Evolutionary conservation across 2,888 invertebrate species (phyloP).

Genomic region (Nomada fabriciana): DNA sequence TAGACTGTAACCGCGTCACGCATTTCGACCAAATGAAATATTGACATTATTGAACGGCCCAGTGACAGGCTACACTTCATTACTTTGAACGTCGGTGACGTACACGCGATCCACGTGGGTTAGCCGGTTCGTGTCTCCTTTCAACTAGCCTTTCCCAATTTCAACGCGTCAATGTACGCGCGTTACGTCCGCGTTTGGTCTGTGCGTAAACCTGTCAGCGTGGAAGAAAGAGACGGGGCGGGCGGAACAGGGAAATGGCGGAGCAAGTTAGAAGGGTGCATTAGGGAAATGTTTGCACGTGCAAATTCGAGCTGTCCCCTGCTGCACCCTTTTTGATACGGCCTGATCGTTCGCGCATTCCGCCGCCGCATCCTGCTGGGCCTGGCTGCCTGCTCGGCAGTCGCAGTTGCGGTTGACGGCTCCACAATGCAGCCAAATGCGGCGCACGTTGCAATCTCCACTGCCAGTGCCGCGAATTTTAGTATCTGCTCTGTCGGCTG

Average conservation of each 20-base stretch:
- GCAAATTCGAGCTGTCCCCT: conserved; percentile 68
- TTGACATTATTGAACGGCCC: conserved; percentile 71
- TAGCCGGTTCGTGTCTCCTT: conserved; percentile 17
- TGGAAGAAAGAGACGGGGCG: conserved; percentile 31
- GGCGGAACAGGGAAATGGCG: conserved; percentile 16
- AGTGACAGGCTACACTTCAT: conserved; percentile 73
- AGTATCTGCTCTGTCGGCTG: conserved; percentile 48
- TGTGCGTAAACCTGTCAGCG: background rate
- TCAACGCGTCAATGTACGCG: conserved; percentile 28
- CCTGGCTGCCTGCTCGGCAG: conserved; percentile 69
- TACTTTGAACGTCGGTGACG: conserved; percentile 68
- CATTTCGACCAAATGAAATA: conserved; percentile 78
- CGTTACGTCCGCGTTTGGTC: conserved; percentile 18
- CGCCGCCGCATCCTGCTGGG: conserved; percentile 58
- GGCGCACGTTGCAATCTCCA: conserved; percentile 54
- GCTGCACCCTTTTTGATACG: conserved; percentile 72
- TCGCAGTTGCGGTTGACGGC: conserved; percentile 78
- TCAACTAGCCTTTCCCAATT: conserved; percentile 41
- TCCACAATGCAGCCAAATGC: conserved; percentile 77
- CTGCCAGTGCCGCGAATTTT: conserved; percentile 42
- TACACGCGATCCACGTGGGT: background rate
- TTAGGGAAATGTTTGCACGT: conserved; percentile 75
- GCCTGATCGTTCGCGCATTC: conserved; percentile 62
- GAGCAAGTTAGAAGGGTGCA: conserved; percentile 61
- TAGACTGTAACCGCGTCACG: conserved; percentile 23